phyloP scores from a whole-genome alignment of 2,797 vertebrate species.

The Lagorchestes hirsutus region DNA sequence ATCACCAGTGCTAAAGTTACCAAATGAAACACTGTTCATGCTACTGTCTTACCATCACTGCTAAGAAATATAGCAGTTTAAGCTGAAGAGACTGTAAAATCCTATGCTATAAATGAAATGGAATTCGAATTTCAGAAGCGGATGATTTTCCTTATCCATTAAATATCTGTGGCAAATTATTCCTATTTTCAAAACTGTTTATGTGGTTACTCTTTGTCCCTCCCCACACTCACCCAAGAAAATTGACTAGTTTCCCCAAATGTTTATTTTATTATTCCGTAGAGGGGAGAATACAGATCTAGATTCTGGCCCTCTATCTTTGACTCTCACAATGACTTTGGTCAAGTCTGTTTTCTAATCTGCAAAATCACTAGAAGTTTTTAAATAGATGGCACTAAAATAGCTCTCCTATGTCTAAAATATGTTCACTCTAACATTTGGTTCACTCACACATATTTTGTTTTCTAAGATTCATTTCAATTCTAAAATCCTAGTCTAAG shows the following conservation, averaged over 20 bases:
- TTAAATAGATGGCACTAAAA: neutral
- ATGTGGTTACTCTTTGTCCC: neutral
- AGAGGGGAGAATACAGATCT: neutral
- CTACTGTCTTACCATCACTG: neutral
- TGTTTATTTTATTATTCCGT: neutral
- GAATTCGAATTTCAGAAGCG: constrained; percentile 19
- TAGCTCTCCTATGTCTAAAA: neutral
- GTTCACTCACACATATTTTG: neutral
- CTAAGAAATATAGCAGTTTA: neutral
- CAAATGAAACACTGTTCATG: neutral
- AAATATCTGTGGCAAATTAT: neutral
- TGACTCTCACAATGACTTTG: neutral
- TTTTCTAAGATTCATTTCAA: neutral
- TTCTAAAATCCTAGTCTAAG: neutral
- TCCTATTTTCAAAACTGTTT: constrained; percentile 25
- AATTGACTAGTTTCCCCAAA: neutral
- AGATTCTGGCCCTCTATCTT: neutral
- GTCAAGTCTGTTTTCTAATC: neutral
- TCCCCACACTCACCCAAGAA: neutral
- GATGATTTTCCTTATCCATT: neutral
- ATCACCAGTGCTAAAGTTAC: neutral
- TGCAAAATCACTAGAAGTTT: neutral
- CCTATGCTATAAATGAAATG: neutral
- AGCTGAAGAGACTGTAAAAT: neutral
- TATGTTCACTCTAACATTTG: neutral